phyloP scores from a whole-genome alignment of 2,888 invertebrate species.

The Vanessa cardui region DNA sequence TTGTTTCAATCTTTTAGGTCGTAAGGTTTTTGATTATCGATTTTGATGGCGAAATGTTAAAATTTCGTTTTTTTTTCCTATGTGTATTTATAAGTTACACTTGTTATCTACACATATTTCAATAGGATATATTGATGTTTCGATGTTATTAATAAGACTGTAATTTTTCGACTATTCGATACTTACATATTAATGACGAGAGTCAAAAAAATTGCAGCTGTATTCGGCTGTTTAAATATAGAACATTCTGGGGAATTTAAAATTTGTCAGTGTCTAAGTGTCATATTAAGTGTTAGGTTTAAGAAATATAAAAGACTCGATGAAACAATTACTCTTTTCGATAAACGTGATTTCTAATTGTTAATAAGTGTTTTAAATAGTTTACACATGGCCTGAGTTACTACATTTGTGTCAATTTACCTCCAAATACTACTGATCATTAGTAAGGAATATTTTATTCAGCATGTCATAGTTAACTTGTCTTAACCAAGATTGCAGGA shows the following conservation, averaged over 20 bases:
- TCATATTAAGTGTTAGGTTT: not conserved
- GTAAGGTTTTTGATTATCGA: too few species aligned
- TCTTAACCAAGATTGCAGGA: too few species aligned
- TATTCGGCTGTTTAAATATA: slow-evolving; percentile 6
- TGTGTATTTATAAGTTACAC: not conserved
- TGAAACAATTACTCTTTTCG: too few species aligned
- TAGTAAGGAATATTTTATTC: too few species aligned
- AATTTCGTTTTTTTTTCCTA: not conserved
- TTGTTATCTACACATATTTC: not conserved
- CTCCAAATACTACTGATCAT: too few species aligned
- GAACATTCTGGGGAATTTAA: not conserved
- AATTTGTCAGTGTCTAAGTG: not conserved
- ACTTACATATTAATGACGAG: not conserved
- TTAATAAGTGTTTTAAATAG: too few species aligned
- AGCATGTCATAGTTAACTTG: too few species aligned
- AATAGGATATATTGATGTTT: not conserved
- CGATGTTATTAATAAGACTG: not conserved
- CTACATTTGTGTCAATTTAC: too few species aligned
- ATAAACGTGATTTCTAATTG: too few species aligned
- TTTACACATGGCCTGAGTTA: too few species aligned
- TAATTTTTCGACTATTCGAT: not conserved
- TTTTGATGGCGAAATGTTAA: too few species aligned
- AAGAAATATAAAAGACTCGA: not conserved
- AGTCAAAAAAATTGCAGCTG: not conserved
- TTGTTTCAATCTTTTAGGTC: too few species aligned